Percentiles rank a stretch among this genome's conserved stretches.
Conservation (phyloP, 2,888 invertebrate species). For the Drosophila flavopinicola region DNA sequence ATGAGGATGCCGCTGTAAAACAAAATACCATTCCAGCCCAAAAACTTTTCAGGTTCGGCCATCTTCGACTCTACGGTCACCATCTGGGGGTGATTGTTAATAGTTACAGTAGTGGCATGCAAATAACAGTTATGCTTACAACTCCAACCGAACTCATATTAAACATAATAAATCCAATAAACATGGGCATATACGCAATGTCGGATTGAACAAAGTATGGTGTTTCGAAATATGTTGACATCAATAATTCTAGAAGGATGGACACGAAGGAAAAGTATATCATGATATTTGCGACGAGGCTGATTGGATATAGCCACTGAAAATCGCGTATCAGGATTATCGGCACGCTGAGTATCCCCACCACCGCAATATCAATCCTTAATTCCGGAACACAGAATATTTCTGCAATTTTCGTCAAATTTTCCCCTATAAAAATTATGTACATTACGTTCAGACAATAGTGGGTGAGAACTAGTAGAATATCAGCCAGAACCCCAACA, state of each 20-base stretch:
- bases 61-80: slow-evolving; percentile 97
- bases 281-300: slow-evolving; percentile 94
- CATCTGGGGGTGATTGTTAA: no score
- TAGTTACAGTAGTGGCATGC: no score
- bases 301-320: slow-evolving; percentile 93
- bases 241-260: slow-evolving; percentile 79
- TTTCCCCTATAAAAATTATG: slow-evolving; percentile 91
- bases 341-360: slow-evolving; percentile 88
- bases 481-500: neutral
- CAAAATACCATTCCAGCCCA: slow-evolving; percentile 93
- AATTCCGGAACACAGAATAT: slow-evolving; percentile 83
- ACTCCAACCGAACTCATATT: slow-evolving; percentile 92
- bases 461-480: slow-evolving; percentile 90
- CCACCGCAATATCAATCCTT: slow-evolving; percentile 83
- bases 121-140: slow-evolving; percentile 86
- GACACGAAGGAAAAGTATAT: slow-evolving; percentile 89
- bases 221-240: no score
- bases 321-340: slow-evolving; percentile 90
- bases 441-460: slow-evolving; percentile 98
- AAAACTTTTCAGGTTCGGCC: slow-evolving; percentile 94
- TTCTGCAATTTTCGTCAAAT: slow-evolving; percentile 88
- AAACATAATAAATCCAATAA: slow-evolving; percentile 95
- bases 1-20: slow-evolving; percentile 93
- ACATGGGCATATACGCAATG: slow-evolving; percentile 87
- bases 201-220: no score